These are phyloP conservation scores for Lepidocolaptes lacrymiger DNA, from an alignment of 2,797 vertebrate species.

Conservation along the genomic window DNA sequence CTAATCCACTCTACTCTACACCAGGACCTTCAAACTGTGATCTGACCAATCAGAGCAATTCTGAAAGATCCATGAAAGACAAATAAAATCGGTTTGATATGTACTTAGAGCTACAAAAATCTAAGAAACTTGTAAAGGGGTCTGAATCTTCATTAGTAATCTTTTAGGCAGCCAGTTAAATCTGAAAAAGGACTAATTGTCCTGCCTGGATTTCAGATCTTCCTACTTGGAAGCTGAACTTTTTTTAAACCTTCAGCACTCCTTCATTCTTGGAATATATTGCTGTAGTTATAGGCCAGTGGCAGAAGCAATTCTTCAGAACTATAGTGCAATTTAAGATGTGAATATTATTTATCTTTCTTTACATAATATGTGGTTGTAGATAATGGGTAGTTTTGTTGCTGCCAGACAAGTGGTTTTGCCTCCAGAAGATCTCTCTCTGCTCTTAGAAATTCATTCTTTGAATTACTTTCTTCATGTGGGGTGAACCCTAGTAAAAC, in stretches of 20 bases:
- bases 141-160: neutral
- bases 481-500: slow-evolving; percentile 26
- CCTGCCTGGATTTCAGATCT: neutral
- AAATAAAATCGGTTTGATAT: neutral
- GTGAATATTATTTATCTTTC: slow-evolving; percentile 24
- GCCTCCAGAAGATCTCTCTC: neutral
- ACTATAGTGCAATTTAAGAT: neutral
- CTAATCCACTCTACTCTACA: rapidly evolving
- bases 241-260: neutral
- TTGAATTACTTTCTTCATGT: slow-evolving; percentile 33
- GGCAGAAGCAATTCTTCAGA: neutral
- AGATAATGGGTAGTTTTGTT: neutral
- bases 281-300: neutral
- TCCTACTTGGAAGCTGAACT: neutral
- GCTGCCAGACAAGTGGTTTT: neutral
- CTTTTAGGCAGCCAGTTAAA: neutral
- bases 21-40: neutral
- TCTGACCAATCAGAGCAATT: neutral
- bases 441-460: slow-evolving; percentile 6
- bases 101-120: neutral
- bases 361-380: neutral
- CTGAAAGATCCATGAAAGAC: neutral
- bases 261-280: neutral
- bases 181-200: neutral
- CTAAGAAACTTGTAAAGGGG: neutral